phyloP scores from a whole-genome alignment of 1,140 invertebrate species.

The Pachyrhynchus sulphureomaculatus region DNA sequence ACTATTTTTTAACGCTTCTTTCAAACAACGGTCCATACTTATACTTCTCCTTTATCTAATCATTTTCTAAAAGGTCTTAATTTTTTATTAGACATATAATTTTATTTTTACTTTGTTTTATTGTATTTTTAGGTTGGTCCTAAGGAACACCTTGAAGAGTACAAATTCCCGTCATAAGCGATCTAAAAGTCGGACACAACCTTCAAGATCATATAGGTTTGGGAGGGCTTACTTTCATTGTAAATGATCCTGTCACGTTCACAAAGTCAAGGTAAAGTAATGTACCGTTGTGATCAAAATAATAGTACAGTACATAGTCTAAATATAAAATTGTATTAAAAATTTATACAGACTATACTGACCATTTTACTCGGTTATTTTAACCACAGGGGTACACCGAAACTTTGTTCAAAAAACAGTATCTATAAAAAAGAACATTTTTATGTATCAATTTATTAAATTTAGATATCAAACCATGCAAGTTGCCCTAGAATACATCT shows the following conservation, averaged over 20 bases:
- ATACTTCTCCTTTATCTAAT: too few species aligned
- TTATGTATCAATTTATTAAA: too few species aligned
- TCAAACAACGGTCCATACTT: too few species aligned
- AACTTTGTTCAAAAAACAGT: not conserved
- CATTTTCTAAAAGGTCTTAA: too few species aligned
- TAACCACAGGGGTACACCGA: too few species aligned
- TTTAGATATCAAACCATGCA: slow-evolving; percentile 70
- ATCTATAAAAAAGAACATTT: not conserved
- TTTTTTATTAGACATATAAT: too few species aligned
- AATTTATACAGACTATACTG: too few species aligned
- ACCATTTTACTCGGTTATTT: too few species aligned
- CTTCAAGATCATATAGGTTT: slow-evolving; percentile 83
- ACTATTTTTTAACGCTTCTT: too few species aligned
- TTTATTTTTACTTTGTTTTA: not conserved
- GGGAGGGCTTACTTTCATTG: slow-evolving; percentile 77
- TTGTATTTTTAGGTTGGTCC: slow-evolving; percentile 64
- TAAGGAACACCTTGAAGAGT: slow-evolving; percentile 70
- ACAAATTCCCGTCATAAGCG: slow-evolving; percentile 72
- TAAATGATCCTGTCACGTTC: slow-evolving; percentile 78
- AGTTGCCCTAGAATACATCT: slow-evolving; percentile 78
- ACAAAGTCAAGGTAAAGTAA: slow-evolving; percentile 59
- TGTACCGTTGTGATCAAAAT: too few species aligned
- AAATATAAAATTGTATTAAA: too few species aligned
- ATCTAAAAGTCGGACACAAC: slow-evolving; percentile 79
- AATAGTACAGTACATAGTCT: too few species aligned